phyloP scores from a whole-genome alignment of 2,888 invertebrate species.

The Zelleria hepariella region DNA sequence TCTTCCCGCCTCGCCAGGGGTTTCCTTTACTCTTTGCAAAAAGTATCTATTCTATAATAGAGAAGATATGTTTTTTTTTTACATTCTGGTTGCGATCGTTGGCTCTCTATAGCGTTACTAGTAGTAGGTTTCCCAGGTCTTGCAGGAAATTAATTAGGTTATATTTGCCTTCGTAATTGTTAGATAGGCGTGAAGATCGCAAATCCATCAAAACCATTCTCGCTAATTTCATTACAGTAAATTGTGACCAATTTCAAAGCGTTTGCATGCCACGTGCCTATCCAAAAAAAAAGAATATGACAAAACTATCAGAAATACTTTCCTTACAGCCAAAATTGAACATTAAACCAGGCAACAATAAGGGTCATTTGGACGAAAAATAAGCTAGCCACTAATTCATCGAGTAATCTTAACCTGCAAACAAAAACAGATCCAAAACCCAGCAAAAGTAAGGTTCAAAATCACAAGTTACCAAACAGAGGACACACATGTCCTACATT shows the following conservation, averaged over 20 bases:
- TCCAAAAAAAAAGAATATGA: background rate
- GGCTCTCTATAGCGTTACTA: no score
- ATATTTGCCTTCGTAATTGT: no score
- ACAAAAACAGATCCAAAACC: background rate
- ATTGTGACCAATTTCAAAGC: background rate
- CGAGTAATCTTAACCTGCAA: no score
- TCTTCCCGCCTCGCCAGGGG: no score
- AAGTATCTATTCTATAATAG: no score
- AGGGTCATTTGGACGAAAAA: background rate
- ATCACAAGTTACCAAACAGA: background rate
- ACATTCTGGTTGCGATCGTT: no score
- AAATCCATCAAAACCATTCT: background rate
- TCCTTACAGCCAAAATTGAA: background rate
- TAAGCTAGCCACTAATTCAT: no score
- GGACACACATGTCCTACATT: background rate
- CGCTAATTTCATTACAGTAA: background rate
- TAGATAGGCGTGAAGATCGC: background rate
- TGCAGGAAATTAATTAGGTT: no score
- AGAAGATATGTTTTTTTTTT: no score
- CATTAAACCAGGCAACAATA: no score
- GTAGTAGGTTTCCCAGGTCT: no score
- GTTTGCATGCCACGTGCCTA: background rate
- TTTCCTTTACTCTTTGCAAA: no score
- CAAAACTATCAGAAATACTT: background rate
- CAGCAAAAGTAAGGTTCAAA: background rate